Evolutionary conservation across 2,113 vertebrate genomes (phyloP).

Genomic region (Laticauda colubrina): DNA sequence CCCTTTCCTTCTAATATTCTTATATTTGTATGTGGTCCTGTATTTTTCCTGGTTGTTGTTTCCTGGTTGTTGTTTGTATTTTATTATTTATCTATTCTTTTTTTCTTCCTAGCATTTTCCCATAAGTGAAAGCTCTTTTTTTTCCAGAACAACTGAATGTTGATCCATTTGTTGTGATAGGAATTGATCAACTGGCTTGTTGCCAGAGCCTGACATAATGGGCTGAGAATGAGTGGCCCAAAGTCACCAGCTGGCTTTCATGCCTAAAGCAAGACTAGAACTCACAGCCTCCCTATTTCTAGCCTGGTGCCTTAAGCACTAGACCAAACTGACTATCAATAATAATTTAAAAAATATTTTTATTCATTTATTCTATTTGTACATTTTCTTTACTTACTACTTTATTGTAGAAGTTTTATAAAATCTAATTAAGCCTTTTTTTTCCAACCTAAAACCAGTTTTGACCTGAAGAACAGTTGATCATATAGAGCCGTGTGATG

Average conservation of each 20-base stretch:
- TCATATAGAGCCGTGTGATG: neutral
- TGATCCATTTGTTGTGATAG: neutral
- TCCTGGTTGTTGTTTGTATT: neutral
- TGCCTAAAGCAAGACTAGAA: neutral
- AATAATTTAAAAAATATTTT: neutral
- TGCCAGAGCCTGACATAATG: neutral
- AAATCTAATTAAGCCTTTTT: slow-evolving; percentile 14
- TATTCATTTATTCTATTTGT: slow-evolving; percentile 20
- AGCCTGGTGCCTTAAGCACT: neutral
- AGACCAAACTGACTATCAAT: neutral
- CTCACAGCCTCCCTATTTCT: neutral
- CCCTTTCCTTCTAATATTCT: neutral
- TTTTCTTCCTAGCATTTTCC: neutral
- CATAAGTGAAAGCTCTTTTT: neutral
- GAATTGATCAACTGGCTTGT: neutral
- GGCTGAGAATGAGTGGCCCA: neutral
- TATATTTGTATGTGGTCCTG: neutral
- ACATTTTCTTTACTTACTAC: slow-evolving; percentile 18
- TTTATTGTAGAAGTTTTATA: slow-evolving; percentile 20
- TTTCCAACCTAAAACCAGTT: neutral
- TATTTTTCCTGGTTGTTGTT: neutral
- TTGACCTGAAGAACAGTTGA: neutral
- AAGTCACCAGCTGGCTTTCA: neutral
- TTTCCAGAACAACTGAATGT: neutral
- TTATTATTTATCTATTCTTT: neutral